Evolutionary conservation across 37 sponge, comb jelly and placozoan genomes (phyloP), one percentile per base, ranked within the genome.

Genomic region (Agelas oroides): DNA sequence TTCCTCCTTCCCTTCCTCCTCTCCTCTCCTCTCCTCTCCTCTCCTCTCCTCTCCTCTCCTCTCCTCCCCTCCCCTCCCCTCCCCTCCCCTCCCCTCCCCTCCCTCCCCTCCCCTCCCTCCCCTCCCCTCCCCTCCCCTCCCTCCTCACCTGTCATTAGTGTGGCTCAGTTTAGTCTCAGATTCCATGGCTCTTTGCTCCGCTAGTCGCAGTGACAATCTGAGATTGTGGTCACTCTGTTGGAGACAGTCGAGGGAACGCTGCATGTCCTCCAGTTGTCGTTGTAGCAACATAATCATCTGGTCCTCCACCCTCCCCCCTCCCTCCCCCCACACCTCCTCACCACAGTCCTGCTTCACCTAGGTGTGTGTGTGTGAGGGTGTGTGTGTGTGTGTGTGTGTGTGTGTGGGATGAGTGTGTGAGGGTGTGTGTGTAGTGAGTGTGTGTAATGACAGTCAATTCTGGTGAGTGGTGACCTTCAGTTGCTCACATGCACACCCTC

Each of bases 321-420:
- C n/a, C 28, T 87, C 80, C 28, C 73, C 55, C 46, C 46, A 46
- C 32, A 59, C 72, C 2, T 72, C 83, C 36, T 72, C 59, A 21
- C 60, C 75, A 53, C 66, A 87, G 38, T 87, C 80, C 36, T 79
- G 73, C 32, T 63, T 79, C 52, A 88, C 82, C 82, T 88, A 72
- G 0, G 60, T 13, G 15, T 17, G 56, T 16, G 28, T 46, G 40
- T 80, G 46, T 62, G 58, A 19, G 58, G 59, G 64, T 61, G 19
- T 28, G 58, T 59, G 78, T 78, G 28, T 30, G 35, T 36, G 2
- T n/a, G 24, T 8, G 8, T 3, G 46, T 8, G 8, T 8, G 8
- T 46, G 46, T 3, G 6, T 46, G 46, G 8, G 8, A 46, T n/a
- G n/a, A n/a, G n/a, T n/a, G n/a, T n/a, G n/a, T n/a, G n/a, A n/a